phyloP scores from a whole-genome alignment of 2,888 invertebrate genomes.

The Phaedon cochleariae region DNA sequence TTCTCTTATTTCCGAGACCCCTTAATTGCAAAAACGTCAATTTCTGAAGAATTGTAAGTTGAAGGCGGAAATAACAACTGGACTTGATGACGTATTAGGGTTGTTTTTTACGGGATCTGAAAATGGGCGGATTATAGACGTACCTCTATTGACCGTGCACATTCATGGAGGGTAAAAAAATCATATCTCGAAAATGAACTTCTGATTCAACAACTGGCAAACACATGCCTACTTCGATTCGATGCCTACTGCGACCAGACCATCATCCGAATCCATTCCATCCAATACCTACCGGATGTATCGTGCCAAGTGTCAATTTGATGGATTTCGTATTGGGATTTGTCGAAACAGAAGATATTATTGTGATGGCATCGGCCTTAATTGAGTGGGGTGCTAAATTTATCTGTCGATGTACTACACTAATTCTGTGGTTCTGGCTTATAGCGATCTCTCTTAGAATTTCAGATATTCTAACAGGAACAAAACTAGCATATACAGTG shows the following conservation, averaged over 20 bases:
- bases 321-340: slow-evolving; percentile 27
- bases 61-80: no score
- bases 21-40: no score
- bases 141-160: neutral
- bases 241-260: neutral
- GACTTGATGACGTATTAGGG: no score
- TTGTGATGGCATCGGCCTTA: neutral
- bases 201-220: slow-evolving; percentile 24
- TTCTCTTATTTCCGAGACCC: no score
- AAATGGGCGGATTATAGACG: neutral
- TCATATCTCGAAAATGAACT: neutral
- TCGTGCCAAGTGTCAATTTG: slow-evolving; percentile 23
- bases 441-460: no score
- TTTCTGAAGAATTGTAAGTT: no score
- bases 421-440: neutral
- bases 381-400: slow-evolving; percentile 1
- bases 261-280: neutral
- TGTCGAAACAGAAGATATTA: slow-evolving; percentile 8
- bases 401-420: neutral
- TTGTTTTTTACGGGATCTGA: no score
- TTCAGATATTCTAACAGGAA: no score
- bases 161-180: neutral
- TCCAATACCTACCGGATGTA: slow-evolving; percentile 13
- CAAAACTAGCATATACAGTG: no score
- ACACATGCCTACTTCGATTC: slow-evolving; percentile 23